Evolutionary conservation across 1,140 invertebrate species (phyloP).

Genomic region (Vanessa tameamea): DNA sequence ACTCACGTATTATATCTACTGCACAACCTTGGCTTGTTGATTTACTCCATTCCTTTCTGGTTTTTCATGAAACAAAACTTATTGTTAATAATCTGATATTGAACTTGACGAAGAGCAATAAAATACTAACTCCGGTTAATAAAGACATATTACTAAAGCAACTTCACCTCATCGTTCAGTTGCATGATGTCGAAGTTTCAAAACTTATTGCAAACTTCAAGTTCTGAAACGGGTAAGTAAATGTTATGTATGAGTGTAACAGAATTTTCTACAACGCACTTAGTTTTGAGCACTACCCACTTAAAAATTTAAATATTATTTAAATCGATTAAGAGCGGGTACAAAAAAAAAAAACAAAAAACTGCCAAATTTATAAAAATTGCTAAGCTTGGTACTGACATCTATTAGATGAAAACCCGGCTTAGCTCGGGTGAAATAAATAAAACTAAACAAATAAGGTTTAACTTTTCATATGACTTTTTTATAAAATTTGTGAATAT

Average conservation of each 20-base stretch:
- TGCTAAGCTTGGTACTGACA: too few relatives aligned
- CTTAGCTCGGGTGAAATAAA: too few relatives aligned
- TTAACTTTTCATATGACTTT: too few relatives aligned
- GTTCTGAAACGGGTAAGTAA: constrained; percentile 26
- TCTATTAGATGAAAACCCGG: too few relatives aligned
- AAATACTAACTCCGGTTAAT: constrained; percentile 9
- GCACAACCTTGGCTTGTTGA: too few relatives aligned
- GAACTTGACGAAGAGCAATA: neutral
- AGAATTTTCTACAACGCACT: constrained; percentile 23
- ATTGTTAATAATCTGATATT: neutral
- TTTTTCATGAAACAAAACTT: neutral
- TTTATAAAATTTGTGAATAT: too few relatives aligned
- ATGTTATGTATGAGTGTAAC: constrained; percentile 26
- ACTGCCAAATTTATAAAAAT: too few relatives aligned
- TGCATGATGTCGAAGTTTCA: constrained; percentile 14
- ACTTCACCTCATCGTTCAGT: constrained; percentile 15
- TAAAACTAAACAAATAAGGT: too few relatives aligned
- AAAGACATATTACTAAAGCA: constrained; percentile 7
- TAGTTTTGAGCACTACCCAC: constrained; percentile 3
- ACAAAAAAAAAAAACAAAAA: too few relatives aligned
- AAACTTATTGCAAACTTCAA: constrained; percentile 24
- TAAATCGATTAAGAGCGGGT: neutral
- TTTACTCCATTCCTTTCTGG: too few relatives aligned
- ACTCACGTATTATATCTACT: too few relatives aligned
- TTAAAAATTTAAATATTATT: constrained; percentile 2